Conservation (phyloP, 30 jellyfish, hydroid and myxozoan species). For the Turritopsis dohrnii region DNA sequence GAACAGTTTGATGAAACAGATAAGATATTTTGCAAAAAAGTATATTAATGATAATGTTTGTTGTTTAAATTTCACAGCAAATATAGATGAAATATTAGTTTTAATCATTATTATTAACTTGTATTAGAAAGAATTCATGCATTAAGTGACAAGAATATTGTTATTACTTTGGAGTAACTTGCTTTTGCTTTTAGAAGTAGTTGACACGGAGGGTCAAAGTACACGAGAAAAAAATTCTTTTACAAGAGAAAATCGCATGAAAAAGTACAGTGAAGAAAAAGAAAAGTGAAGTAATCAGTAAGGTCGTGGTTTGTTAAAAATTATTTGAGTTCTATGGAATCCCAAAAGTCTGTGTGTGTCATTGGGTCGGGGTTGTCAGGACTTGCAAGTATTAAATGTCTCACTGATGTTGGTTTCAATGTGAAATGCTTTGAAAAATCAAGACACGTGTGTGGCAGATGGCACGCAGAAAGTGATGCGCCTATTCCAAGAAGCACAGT, state of each 20-base stretch:
- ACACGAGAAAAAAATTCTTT: background rate
- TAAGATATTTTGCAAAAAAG: background rate
- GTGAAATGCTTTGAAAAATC: slow-evolving; percentile 74
- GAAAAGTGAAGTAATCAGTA: background rate
- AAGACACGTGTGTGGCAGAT: slow-evolving; percentile 62
- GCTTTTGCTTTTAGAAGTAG: background rate
- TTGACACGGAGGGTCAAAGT: background rate
- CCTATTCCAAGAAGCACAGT: slow-evolving; percentile 69
- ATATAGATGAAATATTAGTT: too few relatives aligned
- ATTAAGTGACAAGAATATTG: background rate
- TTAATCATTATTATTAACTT: too few relatives aligned
- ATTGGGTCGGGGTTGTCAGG: slow-evolving; percentile 96
- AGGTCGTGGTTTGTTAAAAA: too few relatives aligned
- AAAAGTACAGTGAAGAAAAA: background rate
- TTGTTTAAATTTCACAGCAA: background rate
- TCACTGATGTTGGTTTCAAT: slow-evolving; percentile 67
- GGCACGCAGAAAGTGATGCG: slow-evolving; percentile 54
- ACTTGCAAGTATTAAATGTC: slow-evolving; percentile 52
- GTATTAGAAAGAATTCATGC: too few relatives aligned
- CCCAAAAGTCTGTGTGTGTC: slow-evolving; percentile 34
- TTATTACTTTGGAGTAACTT: background rate
- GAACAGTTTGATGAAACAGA: background rate
- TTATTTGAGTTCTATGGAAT: background rate
- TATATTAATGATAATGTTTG: background rate
- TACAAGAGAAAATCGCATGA: background rate